Base-by-base conservation (phyloP, 2,113 vertebrate genomes). In the Pungitius pungitius region DNA sequence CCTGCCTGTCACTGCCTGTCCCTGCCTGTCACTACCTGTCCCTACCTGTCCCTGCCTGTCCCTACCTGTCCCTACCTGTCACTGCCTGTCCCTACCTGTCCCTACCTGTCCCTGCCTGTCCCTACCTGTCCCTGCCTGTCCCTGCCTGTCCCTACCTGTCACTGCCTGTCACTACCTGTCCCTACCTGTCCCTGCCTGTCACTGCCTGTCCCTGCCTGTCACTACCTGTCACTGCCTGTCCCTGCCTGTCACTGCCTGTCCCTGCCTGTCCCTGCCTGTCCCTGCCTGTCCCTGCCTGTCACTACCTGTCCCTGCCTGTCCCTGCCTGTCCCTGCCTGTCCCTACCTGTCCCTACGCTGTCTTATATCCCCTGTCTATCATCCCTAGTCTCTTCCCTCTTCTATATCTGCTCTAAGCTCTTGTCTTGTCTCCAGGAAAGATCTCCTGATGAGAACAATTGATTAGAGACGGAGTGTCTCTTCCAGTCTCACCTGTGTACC, bases 251-350 rank as follows among this genome's bases (percentile, higher is more conserved):
- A 2, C 30, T 5, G 5, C 30, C 30, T 30, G 30, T 30, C 30
- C 30, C 30, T 30, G 8, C 18, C 47, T n/a, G 47, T 10, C 18
- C 15, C 7, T 30, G 5, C 4, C 15, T 0, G 9, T 15, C 1
- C 49, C n/a, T 12, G 24, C 49, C n/a, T 51, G 49, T 11, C n/a
- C 3, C n/a, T 51, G 3, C 22, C 9, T 51, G 10, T 51, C n/a
- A 2, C 30, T 5, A 30, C 30, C 93, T 97, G 75, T 97, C 97
- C 91, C 95, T 96, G 93, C 94, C 93, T 8, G 92, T 97, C 63
- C 95, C 96, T 0, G 91, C 4, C 15, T 1, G 9, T 15, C 1
- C 49, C n/a, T 12, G 24, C 49, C n/a, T 51, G 49, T 22, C n/a
- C 3, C n/a, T 51, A 10, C 22, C 9, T 51, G 10, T 24, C n/a